phyloP scores from a whole-genome alignment of 2,113 vertebrate genomes.

The Elephantulus edwardii region DNA sequence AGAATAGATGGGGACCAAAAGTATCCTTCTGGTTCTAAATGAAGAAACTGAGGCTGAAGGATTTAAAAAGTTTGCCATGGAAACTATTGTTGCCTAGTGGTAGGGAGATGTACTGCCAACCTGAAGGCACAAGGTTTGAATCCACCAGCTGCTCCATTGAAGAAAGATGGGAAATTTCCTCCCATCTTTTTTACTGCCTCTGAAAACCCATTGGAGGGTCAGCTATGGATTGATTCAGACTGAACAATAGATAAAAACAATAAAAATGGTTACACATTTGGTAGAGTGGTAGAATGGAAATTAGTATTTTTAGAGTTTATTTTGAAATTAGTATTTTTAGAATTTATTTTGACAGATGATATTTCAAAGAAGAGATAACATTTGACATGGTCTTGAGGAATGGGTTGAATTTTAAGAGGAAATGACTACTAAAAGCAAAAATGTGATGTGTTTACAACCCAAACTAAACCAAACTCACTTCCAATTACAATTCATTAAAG shows the following conservation, averaged over 20 bases:
- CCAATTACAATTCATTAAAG: too few relatives aligned
- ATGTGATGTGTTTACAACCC: not conserved
- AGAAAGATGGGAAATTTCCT: too few relatives aligned
- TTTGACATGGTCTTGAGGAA: conserved; percentile 7
- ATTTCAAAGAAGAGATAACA: not conserved
- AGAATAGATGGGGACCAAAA: not conserved
- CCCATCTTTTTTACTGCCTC: too few relatives aligned
- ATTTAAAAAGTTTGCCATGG: conserved; percentile 13
- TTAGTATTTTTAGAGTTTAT: not conserved
- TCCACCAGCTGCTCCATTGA: too few relatives aligned
- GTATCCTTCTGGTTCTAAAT: not conserved
- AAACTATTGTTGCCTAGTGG: too few relatives aligned
- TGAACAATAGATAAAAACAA: too few relatives aligned
- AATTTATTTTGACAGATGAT: not conserved
- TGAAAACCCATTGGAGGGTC: too few relatives aligned
- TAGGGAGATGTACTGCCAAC: too few relatives aligned
- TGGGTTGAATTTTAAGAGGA: not conserved
- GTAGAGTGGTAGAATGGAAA: not conserved
- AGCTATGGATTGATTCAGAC: too few relatives aligned
- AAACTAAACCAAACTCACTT: too few relatives aligned
- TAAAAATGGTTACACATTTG: not conserved
- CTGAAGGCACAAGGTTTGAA: too few relatives aligned
- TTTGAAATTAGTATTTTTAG: too few relatives aligned
- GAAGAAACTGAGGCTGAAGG: not conserved
- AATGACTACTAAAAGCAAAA: not conserved